These are phyloP conservation scores for Helleia helle DNA, from an alignment of 2,888 invertebrate species.

Conservation along the genomic window DNA sequence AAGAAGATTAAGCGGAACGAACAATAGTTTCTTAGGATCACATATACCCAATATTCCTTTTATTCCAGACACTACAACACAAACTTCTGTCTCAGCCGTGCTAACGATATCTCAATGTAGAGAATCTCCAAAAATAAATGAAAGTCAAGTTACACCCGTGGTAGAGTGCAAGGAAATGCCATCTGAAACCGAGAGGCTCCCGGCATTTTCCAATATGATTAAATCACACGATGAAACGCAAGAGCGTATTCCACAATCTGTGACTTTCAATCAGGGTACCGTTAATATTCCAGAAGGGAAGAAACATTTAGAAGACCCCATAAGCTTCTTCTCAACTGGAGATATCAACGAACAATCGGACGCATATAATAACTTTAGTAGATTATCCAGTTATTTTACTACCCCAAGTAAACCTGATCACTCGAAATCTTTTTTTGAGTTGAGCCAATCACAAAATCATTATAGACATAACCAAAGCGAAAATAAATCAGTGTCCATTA, in stretches of 20 bases:
- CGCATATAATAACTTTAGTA: conserved; percentile 32
- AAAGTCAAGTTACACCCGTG: not conserved
- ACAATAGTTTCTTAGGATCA: conserved; percentile 15
- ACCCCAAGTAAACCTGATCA: conserved; percentile 46
- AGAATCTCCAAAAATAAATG: not conserved
- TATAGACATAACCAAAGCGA: conserved; percentile 38
- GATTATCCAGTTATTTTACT: conserved; percentile 58
- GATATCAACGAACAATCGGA: conserved; percentile 24
- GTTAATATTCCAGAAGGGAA: conserved; percentile 13
- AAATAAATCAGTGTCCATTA: conserved; percentile 14
- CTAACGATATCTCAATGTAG: not conserved
- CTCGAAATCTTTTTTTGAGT: conserved; percentile 66
- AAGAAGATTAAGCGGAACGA: conserved; percentile 25
- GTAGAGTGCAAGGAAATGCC: conserved; percentile 4
- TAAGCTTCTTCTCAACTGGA: conserved; percentile 37
- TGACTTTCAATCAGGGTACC: not conserved
- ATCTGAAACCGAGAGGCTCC: conserved; percentile 14
- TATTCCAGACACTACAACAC: conserved; percentile 11
- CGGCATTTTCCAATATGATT: conserved; percentile 14
- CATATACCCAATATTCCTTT: conserved; percentile 23
- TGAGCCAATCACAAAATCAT: conserved; percentile 61
- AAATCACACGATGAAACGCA: conserved; percentile 7
- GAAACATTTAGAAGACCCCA: conserved; percentile 37
- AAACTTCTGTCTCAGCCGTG: conserved; percentile 7
- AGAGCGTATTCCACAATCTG: not conserved